A percentile compares a stretch with the other conserved stretches of the same genome.
Conservation (phyloP, 2,113 vertebrate genomes). For the Amphiprion percula region DNA sequence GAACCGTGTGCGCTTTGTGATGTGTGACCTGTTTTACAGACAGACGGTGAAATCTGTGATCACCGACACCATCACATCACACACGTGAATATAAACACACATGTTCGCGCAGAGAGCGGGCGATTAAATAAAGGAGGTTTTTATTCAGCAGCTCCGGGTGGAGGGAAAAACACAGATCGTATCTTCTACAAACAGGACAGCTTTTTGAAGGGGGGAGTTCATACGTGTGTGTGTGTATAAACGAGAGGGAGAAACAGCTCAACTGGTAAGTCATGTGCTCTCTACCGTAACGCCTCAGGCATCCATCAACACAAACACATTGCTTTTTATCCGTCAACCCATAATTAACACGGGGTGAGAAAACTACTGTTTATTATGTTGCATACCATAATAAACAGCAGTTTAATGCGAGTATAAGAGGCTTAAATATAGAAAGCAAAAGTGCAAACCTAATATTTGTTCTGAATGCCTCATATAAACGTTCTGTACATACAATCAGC, state of each 20-base stretch:
- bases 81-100: slow-evolving; percentile 46
- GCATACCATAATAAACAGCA: background rate
- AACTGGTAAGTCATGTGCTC: slow-evolving; percentile 52
- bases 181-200: slow-evolving; percentile 65
- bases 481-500: background rate
- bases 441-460: slow-evolving; percentile 5
- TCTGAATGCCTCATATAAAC: slow-evolving; percentile 1
- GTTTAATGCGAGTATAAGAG: slow-evolving; percentile 1
- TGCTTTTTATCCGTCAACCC: slow-evolving; percentile 29
- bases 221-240: background rate
- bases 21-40: slow-evolving; percentile 42
- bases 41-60: slow-evolving; percentile 45
- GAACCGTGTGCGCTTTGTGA: slow-evolving; percentile 25
- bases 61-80: slow-evolving; percentile 50
- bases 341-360: slow-evolving; percentile 18
- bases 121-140: slow-evolving; percentile 58
- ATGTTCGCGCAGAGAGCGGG: slow-evolving; percentile 41
- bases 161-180: slow-evolving; percentile 55
- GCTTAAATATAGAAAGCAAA: slow-evolving; percentile 15
- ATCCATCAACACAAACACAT: slow-evolving; percentile 37
- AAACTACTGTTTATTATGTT: background rate
- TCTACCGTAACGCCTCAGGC: slow-evolving; percentile 31
- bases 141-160: slow-evolving; percentile 59
- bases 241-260: slow-evolving; percentile 11
- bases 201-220: slow-evolving; percentile 38